These are phyloP conservation scores for Drosophila demipolita DNA, from an alignment of 2,888 invertebrate genomes.

Conservation along the genomic window DNA sequence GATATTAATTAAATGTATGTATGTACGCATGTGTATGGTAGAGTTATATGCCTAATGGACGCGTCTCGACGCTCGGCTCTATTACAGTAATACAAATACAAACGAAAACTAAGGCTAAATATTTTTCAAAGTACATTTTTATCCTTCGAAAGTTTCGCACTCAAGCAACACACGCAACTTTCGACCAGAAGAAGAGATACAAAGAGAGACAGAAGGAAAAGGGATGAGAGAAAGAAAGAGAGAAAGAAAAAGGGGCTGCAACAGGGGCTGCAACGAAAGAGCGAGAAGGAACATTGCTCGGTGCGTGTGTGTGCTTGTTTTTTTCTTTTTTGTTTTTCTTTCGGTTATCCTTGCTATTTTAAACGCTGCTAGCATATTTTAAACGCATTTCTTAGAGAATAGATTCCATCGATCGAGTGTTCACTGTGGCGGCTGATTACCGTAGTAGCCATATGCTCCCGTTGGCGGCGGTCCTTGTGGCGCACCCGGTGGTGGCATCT, in stretches of 20 bases:
- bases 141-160: slow-evolving; percentile 12
- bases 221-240: background rate
- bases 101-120: slow-evolving; percentile 50
- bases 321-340: background rate
- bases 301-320: slow-evolving; percentile 16
- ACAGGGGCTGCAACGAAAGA: background rate
- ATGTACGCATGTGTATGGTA: slow-evolving; percentile 38
- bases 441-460: slow-evolving; percentile 91
- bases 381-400: slow-evolving; percentile 1
- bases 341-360: background rate
- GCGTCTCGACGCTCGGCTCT: slow-evolving; percentile 44
- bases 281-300: background rate
- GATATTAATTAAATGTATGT: slow-evolving; percentile 28
- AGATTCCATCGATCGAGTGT: background rate
- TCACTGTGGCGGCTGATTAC: slow-evolving; percentile 90
- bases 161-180: slow-evolving; percentile 4
- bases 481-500: slow-evolving; percentile 86
- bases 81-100: slow-evolving; percentile 57
- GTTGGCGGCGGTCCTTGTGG: slow-evolving; percentile 87
- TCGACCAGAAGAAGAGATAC: slow-evolving; percentile 1
- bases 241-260: too few species aligned
- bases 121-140: slow-evolving; percentile 29
- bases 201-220: background rate
- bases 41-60: slow-evolving; percentile 39
- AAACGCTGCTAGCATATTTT: background rate